Percentiles rank a stretch among this genome's conserved stretches.
These are phyloP conservation scores for Drosophila guanche DNA, from an alignment of 1,140 invertebrate species.

Conservation along the genomic window DNA sequence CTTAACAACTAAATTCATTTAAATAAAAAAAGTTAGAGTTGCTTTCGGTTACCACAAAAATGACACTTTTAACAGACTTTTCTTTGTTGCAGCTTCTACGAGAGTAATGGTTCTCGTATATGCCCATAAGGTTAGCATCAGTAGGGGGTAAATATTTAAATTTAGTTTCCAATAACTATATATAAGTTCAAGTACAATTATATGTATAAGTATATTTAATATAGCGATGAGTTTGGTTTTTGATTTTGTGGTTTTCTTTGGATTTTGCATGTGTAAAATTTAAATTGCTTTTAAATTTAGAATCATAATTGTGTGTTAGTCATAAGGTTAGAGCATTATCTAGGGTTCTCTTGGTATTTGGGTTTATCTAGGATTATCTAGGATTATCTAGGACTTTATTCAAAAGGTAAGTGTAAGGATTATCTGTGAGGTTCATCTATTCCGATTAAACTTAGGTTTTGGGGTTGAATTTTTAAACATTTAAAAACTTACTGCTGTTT, in stretches of 20 bases:
- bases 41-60: slow-evolving; percentile 73
- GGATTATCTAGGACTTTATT: no score
- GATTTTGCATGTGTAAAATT: slow-evolving; percentile 65
- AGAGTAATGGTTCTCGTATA: slow-evolving; percentile 36
- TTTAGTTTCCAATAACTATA: slow-evolving; percentile 45
- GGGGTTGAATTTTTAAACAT: slow-evolving; percentile 18
- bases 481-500: slow-evolving; percentile 31
- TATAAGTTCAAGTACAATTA: neutral
- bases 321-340: slow-evolving; percentile 11
- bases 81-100: slow-evolving; percentile 56
- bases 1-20: slow-evolving; percentile 61
- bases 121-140: slow-evolving; percentile 44
- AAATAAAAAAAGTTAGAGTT: slow-evolving; percentile 62
- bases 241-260: slow-evolving; percentile 6
- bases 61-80: slow-evolving; percentile 79
- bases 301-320: slow-evolving; percentile 50
- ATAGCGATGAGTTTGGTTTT: slow-evolving; percentile 37
- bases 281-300: slow-evolving; percentile 82
- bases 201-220: slow-evolving; percentile 35
- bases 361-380: neutral
- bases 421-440: neutral
- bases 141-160: slow-evolving; percentile 59
- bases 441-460: neutral
- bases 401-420: neutral
- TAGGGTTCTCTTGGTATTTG: neutral